Conservation (phyloP, 2,888 invertebrate genomes). For the Acronicta aceris region DNA sequence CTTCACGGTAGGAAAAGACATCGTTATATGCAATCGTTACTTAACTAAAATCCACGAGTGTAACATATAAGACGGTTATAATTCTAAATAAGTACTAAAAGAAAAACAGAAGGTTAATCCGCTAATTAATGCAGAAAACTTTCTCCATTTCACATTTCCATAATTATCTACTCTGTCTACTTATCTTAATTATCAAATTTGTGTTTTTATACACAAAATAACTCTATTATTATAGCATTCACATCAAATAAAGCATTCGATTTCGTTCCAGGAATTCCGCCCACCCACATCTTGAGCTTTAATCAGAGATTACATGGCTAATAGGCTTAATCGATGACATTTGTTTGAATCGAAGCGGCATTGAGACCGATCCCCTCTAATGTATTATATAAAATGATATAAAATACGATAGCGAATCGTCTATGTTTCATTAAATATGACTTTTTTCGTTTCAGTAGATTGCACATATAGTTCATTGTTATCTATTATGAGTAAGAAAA, state of each 20-base stretch:
- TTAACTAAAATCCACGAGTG: no score
- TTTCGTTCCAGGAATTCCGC: conserved; percentile 44
- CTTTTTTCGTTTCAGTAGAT: neutral
- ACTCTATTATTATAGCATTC: conserved; percentile 39
- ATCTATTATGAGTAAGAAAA: no score
- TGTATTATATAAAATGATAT: conserved; percentile 50
- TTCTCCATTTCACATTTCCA: conserved; percentile 26
- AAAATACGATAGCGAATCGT: conserved; percentile 39
- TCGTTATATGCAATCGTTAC: no score
- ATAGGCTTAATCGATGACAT: conserved; percentile 63
- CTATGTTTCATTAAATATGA: conserved; percentile 14
- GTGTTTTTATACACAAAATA: conserved; percentile 32
- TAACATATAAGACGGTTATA: neutral
- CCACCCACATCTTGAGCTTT: conserved; percentile 52
- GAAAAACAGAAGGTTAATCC: conserved; percentile 12
- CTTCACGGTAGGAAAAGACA: no score
- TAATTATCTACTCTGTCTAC: conserved; percentile 32
- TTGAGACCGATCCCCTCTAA: conserved; percentile 46
- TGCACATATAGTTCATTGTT: no score
- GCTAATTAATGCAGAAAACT: conserved; percentile 17
- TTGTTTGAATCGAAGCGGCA: conserved; percentile 57
- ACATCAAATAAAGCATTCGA: conserved; percentile 34
- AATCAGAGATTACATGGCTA: conserved; percentile 59
- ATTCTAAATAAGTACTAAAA: conserved; percentile 1
- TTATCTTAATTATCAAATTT: conserved; percentile 28